Percentiles rank a stretch among this genome's conserved stretches.
phyloP scores from a whole-genome alignment of 2,113 vertebrate genomes.

The Menidia beryllina region DNA sequence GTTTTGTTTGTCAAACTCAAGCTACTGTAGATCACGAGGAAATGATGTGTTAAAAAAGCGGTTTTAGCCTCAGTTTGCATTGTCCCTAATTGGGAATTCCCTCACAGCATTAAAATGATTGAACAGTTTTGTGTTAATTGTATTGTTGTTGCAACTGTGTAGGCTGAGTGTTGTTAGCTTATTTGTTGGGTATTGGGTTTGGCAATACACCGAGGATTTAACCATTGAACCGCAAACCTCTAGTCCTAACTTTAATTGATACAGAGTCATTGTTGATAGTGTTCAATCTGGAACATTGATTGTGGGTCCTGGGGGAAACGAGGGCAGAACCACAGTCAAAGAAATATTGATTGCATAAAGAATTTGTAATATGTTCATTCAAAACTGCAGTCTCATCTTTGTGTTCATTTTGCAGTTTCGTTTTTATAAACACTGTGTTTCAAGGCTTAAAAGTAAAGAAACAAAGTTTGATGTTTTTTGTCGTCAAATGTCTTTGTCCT shows the following conservation, averaged over 20 bases:
- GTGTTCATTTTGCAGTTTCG: background rate
- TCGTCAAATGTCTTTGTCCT: background rate
- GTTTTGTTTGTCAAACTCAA: background rate
- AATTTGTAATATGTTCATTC: background rate
- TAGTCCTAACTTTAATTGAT: slow-evolving; percentile 3
- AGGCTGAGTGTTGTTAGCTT: background rate
- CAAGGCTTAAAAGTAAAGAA: background rate
- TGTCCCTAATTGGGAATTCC: background rate
- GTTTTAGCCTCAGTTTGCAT: background rate
- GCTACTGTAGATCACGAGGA: no score
- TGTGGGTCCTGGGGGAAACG: slow-evolving; percentile 22
- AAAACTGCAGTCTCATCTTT: background rate
- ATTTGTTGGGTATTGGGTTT: background rate
- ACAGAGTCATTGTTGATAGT: slow-evolving; percentile 29
- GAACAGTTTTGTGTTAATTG: background rate
- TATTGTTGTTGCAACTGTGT: background rate
- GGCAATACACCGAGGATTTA: background rate
- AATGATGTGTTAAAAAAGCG: background rate
- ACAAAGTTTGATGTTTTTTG: background rate
- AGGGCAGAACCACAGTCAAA: slow-evolving; percentile 24
- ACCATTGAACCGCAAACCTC: background rate
- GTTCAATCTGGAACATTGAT: slow-evolving; percentile 32
- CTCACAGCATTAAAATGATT: background rate
- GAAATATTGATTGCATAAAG: slow-evolving; percentile 22
- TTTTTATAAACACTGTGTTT: slow-evolving; percentile 8